Evolutionary conservation across 2,113 vertebrate species (phyloP), one percentile per base, ranked within the genome.

Genomic region (Hyperopisus bebe): DNA sequence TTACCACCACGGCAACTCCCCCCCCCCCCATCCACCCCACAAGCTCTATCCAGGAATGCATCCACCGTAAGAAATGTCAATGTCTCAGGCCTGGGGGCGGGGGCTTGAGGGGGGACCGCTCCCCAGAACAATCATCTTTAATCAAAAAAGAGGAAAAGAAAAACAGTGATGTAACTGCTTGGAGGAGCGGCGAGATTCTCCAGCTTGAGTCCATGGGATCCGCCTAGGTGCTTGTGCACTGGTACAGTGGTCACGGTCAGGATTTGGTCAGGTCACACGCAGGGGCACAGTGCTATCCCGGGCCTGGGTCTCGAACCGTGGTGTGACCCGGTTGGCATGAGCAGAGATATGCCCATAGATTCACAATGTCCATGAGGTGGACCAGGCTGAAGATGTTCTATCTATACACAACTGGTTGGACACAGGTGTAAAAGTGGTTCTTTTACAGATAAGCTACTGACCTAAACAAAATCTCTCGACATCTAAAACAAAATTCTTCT

Each of bases 101-200:
- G 21, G 82, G 35, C 24, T 7, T 70, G 62, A 70, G 44, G 55
- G 55, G 48, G 50, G 31, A 39, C 50, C 10, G 11, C 31, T 27
- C 35, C 39, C 48, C 17, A 66, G 35, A 88, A 88, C 39, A 88
- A 44, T 66, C 53, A n/a, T 88, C 87, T 62, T 88, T 62, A 88
- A 62, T 55, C 53, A 66, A 66, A 88, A 62, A 46, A 62, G 9
- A 44, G 42, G 35, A 13, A 55, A 51, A 21, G 24, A 24, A 19
- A 86, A 27, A 62, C 31, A 62, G 55, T 44, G 42, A 88, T 62
- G 58, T 62, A 19, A 62, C 31, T 31, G 35, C 39, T 39, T 13
- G 35, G 21, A 1, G 55, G 31, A 15, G 21, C 8, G 39, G 35
- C 39, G 15, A 62, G 35, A 31, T 17, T 58, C 86, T 53, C 19